phyloP scores from a whole-genome alignment of 2,797 vertebrate genomes.

The Danio kyathit region DNA sequence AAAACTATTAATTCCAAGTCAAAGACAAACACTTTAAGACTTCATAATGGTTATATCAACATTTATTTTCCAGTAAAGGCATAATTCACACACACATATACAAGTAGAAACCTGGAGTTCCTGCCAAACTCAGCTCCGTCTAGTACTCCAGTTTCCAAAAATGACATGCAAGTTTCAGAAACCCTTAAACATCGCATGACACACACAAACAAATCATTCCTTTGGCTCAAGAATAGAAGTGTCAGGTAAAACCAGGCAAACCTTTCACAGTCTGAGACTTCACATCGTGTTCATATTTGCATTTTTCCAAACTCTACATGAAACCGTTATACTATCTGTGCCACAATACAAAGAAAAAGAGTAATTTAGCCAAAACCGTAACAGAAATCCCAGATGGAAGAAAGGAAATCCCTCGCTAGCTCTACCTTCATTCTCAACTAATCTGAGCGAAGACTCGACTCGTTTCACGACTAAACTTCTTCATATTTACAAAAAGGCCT shows the following conservation, averaged over 20 bases:
- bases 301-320: background rate
- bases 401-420: conserved; percentile 1
- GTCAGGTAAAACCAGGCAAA: conserved; percentile 65
- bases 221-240: conserved; percentile 43
- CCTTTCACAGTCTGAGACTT: conserved; percentile 12
- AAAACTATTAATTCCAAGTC: background rate
- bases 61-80: conserved; percentile 38
- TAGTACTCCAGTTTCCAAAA: conserved; percentile 11
- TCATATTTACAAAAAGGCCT: conserved; percentile 28
- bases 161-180: conserved; percentile 45
- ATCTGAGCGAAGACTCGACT: background rate
- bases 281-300: background rate
- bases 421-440: conserved; percentile 39
- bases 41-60: conserved; percentile 8
- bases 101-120: conserved; percentile 2
- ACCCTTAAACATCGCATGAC: conserved; percentile 23
- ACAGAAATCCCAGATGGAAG: conserved; percentile 26
- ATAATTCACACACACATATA: conserved; percentile 22
- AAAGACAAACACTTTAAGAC: conserved; percentile 5
- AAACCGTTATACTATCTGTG: background rate
- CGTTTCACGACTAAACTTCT: background rate
- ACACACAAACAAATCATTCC: conserved; percentile 34
- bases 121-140: background rate
- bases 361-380: background rate
- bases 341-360: background rate